phyloP scores from a whole-genome alignment of 2,888 invertebrate genomes.

The Drosophila melanocephala region DNA sequence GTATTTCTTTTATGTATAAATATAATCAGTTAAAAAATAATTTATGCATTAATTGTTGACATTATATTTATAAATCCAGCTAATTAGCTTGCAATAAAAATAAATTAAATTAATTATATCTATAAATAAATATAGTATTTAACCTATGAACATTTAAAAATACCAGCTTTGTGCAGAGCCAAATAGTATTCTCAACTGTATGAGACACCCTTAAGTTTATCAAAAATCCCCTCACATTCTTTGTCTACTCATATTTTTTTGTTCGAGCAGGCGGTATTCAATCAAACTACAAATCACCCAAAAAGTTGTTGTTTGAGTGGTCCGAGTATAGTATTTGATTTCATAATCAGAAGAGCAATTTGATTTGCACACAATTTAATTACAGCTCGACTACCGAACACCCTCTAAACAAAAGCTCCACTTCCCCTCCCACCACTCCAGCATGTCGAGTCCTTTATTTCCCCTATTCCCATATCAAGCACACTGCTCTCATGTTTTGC shows the following conservation, averaged over 20 bases:
- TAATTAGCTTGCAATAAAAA: neutral
- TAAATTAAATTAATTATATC: neutral
- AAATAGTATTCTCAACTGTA: neutral
- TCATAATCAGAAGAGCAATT: constrained; percentile 65
- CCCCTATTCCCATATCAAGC: constrained; percentile 43
- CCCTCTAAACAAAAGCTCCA: constrained; percentile 19
- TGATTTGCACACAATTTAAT: constrained; percentile 60
- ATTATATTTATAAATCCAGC: neutral
- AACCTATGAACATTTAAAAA: neutral
- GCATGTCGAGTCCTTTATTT: constrained; percentile 17
- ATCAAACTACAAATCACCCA: neutral
- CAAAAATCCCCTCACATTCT: neutral
- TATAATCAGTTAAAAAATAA: neutral
- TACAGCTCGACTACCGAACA: constrained; percentile 33
- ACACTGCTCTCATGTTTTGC: constrained; percentile 37
- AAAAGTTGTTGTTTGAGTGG: neutral
- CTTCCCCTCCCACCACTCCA: neutral
- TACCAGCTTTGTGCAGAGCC: neutral
- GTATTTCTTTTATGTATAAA: neutral
- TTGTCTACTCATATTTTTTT: neutral
- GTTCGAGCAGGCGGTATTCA: neutral
- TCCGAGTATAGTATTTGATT: constrained; percentile 57
- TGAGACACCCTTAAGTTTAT: neutral
- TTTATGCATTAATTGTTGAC: neutral
- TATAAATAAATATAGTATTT: too few relatives aligned